Base-by-base conservation (phyloP, 2,113 vertebrate species). In the Promerops cafer region DNA sequence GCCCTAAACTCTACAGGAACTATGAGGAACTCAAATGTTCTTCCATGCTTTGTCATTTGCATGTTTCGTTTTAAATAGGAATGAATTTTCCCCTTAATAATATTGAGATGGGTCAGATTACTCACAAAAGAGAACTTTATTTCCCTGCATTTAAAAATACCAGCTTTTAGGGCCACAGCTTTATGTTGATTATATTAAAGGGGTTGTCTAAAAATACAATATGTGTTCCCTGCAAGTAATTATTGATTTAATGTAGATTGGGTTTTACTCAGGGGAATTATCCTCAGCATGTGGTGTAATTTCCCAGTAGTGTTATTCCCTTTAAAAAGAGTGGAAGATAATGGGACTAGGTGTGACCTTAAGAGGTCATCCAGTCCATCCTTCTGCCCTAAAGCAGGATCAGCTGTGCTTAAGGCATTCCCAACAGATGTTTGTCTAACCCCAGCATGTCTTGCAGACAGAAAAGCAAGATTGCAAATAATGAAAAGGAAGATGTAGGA, bases 331-430 rank as follows among this genome's bases (percentile, higher is more conserved):
- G 65, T 60, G 69, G 61, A 90, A 87, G 82, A 87, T 95, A 95
- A 97, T 93, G 92, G 79, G 88, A 66, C 88, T 86, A 79, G 79
- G 71, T 85, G 75, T 90, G 85, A 90, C 70, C 57, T 86, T 42
- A 77, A 54, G 85, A 50, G 88, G 71, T 85, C 79, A 69, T 14
- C 30, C 78, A 65, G 56, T 59, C 90, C 68, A 66, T 92, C 94
- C 79, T 86, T 49, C 95, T 88, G 71, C 75, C 60, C 75, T 92
- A 84, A 93, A 68, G 83, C 64, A 90, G 79, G 90, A 95, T 95
- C 76, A 96, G 0, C 56, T 59, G 50, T 70, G 83, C 90, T 94
- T 94, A 97, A 95, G 64, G 54, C 54, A 47, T 76, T 86, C 89
- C 86, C 76, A 86, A 6, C 91, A 95, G 89, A 72, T 81, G 90